Base-by-base conservation (phyloP, 2,888 invertebrate species). In the Hypolimnas misippus region DNA sequence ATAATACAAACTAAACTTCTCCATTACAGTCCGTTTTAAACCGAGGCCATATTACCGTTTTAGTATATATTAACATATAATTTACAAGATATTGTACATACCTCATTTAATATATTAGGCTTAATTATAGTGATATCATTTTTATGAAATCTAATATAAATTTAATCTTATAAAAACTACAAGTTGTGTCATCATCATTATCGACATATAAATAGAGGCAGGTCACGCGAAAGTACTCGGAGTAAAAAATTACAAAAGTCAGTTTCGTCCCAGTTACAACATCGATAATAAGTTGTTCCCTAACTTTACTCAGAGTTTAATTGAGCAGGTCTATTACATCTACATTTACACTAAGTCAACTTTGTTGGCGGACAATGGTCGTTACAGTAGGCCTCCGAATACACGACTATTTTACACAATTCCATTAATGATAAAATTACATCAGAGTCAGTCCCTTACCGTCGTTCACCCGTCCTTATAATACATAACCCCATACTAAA, bases 381-480 rank as follows among this genome's bases (percentile, higher is more conserved):
- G 80, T 77, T 81, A 81, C 78, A 82, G 79, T 86, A 89, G 87
- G 89, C 90, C 87, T 85, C 82, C 79, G 82, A 81, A 79, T 84
- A 84, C 78, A 83, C 77, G 77, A 84, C 82, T 83, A 84, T 82
- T 87, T 86, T 87, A 87, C 86, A 89, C 88, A 87, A 82, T 86
- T 88, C 84, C 85, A 82, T 84, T 84, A 86, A 86, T 81, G 79
- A 86, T 86, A 87, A 86, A 84, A 86, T 86, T 87, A 87, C 84
- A 86, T 86, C 87, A 85, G 84, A 87, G 81, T 90, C 90, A 90
- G 89, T 89, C 87, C 86, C 82, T 82, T 84, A 79, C 83, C 85
- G 74, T 84, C 82, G 75, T 81, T 78, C 78, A 84, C 83, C 84
- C 85, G 83, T 82, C 78, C 87, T 84, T 86, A 89, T 84, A 80